phyloP scores from a whole-genome alignment of 1,140 invertebrate species.

The Bacillus rossius region DNA sequence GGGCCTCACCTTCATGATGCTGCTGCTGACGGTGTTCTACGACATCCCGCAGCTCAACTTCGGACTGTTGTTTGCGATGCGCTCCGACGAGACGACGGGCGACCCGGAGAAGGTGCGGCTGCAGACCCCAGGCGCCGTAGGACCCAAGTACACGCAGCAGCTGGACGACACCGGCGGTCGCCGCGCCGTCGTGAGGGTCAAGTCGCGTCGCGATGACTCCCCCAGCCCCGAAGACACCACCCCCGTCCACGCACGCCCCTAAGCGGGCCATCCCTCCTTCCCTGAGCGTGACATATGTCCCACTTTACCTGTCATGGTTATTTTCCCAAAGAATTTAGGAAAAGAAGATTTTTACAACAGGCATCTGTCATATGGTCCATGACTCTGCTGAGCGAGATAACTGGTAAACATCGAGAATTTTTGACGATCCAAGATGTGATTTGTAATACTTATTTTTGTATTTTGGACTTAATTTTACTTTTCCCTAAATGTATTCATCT shows the following conservation, averaged over 20 bases:
- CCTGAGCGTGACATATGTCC: too few species aligned
- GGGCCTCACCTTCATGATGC: constrained; percentile 78
- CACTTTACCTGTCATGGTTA: too few species aligned
- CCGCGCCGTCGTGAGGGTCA: constrained; percentile 50
- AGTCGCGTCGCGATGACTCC: constrained; percentile 54
- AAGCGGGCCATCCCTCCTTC: constrained; percentile 6
- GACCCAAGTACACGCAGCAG: constrained; percentile 43
- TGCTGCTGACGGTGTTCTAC: constrained; percentile 74
- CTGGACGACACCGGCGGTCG: constrained; percentile 27
- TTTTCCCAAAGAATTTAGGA: too few species aligned
- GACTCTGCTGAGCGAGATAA: too few species aligned
- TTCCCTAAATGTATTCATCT: too few species aligned
- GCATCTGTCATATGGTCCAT: too few species aligned
- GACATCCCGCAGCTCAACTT: constrained; percentile 84
- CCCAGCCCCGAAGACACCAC: constrained; percentile 58
- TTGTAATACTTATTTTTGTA: too few species aligned
- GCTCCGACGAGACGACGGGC: constrained; percentile 50
- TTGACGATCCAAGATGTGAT: too few species aligned
- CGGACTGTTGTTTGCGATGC: constrained; percentile 65
- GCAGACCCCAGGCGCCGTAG: constrained; percentile 39
- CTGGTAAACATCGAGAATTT: too few species aligned
- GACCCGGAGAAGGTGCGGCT: constrained; percentile 59
- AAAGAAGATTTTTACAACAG: too few species aligned
- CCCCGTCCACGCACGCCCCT: constrained; percentile 49
- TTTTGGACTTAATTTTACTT: too few species aligned